Conservation (phyloP, 1,140 invertebrate species). For the Littorina saxatilis region DNA sequence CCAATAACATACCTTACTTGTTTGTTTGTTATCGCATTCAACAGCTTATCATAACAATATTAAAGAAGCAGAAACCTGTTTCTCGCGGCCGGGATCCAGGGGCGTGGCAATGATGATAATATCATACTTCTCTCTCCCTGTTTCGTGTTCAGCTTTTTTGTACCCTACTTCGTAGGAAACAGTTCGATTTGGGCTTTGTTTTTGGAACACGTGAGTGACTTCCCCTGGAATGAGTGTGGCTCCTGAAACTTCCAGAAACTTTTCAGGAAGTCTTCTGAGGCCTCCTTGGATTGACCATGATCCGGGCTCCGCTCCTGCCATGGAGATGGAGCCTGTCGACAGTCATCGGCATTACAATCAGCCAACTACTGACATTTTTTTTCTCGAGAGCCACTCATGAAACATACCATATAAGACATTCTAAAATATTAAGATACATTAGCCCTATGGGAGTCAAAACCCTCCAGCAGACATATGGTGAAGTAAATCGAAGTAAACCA, state of each 20-base stretch:
- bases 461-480: no score
- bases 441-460: no score
- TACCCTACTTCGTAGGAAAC: slow-evolving; percentile 59
- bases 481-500: no score
- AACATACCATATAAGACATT: no score
- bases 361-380: no score
- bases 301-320: slow-evolving; percentile 78
- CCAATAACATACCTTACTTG: no score
- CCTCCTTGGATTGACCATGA: slow-evolving; percentile 82
- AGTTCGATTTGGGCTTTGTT: slow-evolving; percentile 50
- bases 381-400: no score
- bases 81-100: slow-evolving; percentile 73
- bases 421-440: no score
- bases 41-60: no score
- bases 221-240: slow-evolving; percentile 74
- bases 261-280: slow-evolving; percentile 79
- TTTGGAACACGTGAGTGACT: slow-evolving; percentile 67
- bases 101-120: slow-evolving; percentile 81
- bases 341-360: no score
- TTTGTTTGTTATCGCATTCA: no score
- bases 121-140: slow-evolving; percentile 75
- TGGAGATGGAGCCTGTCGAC: slow-evolving; percentile 75
- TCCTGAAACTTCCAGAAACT: slow-evolving; percentile 74
- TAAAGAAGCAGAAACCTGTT: no score
- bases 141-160: slow-evolving; percentile 30